Conservation (phyloP, 2,797 vertebrate species). For the Leptatherina wallacei region DNA sequence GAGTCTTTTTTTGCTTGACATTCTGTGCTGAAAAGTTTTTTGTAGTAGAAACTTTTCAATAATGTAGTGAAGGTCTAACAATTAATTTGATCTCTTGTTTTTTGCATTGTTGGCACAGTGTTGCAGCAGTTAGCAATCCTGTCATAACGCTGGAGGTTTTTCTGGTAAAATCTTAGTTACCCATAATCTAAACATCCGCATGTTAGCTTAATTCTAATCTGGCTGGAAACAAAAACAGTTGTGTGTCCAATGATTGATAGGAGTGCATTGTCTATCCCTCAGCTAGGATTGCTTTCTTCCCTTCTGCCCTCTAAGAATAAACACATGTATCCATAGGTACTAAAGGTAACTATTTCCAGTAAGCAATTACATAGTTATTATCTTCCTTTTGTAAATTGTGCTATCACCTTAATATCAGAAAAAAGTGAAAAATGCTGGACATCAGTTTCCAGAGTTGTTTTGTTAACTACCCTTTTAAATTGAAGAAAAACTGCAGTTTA, state of each 20-base stretch:
- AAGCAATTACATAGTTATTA: neutral
- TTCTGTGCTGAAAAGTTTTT: neutral
- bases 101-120: neutral
- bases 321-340: neutral
- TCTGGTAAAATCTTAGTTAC: neutral
- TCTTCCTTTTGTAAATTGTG: neutral
- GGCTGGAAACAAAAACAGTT: neutral
- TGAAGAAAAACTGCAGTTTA: neutral
- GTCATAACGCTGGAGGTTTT: neutral
- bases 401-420: neutral
- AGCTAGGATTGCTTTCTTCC: neutral
- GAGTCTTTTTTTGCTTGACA: neutral
- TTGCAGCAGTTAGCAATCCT: neutral
- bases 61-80: neutral
- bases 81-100: neutral
- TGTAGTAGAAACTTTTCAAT: neutral
- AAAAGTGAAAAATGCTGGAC: neutral
- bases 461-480: neutral
- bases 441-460: neutral
- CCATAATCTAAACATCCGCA: neutral
- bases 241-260: too few species aligned
- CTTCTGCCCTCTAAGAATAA: neutral
- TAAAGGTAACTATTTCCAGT: neutral
- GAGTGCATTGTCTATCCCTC: neutral
- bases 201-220: neutral